phyloP scores from a whole-genome alignment of 2,797 vertebrate species.

The Sebastes nivosus region DNA sequence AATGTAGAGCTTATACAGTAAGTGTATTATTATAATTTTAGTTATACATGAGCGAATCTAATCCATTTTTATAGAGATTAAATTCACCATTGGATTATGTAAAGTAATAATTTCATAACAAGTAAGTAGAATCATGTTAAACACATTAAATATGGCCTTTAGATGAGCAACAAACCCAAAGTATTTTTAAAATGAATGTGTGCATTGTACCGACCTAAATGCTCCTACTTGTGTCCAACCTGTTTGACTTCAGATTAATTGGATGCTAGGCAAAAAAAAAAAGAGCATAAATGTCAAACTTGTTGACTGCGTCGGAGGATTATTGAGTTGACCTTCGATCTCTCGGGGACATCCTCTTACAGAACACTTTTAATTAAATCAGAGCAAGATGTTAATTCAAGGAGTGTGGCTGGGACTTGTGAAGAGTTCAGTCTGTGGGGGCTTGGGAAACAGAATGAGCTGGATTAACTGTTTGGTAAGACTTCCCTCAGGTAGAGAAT shows the following conservation, averaged over 20 bases:
- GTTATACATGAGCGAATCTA: no score
- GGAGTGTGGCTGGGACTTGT: conserved; percentile 28
- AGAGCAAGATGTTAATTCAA: conserved; percentile 53
- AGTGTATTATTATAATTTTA: no score
- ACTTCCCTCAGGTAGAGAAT: background rate
- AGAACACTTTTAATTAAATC: conserved; percentile 71
- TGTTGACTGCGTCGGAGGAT: conserved; percentile 69
- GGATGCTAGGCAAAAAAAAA: conserved; percentile 2
- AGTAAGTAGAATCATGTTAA: background rate
- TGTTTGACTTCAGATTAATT: conserved; percentile 55
- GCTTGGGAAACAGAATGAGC: conserved; percentile 3
- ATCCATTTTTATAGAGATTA: background rate
- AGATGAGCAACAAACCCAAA: no score
- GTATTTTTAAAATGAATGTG: background rate
- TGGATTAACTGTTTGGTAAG: conserved; percentile 13
- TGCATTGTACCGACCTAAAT: background rate
- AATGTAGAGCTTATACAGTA: no score
- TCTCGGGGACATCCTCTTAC: conserved; percentile 48
- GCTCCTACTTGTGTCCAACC: conserved; percentile 8
- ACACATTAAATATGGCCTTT: background rate
- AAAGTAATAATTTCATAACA: background rate
- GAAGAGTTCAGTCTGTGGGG: conserved; percentile 20
- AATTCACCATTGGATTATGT: background rate
- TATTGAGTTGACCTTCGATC: conserved; percentile 66
- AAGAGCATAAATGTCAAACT: conserved; percentile 38